phyloP scores from a whole-genome alignment of 2,888 invertebrate species.

The Stenodera caucasica region DNA sequence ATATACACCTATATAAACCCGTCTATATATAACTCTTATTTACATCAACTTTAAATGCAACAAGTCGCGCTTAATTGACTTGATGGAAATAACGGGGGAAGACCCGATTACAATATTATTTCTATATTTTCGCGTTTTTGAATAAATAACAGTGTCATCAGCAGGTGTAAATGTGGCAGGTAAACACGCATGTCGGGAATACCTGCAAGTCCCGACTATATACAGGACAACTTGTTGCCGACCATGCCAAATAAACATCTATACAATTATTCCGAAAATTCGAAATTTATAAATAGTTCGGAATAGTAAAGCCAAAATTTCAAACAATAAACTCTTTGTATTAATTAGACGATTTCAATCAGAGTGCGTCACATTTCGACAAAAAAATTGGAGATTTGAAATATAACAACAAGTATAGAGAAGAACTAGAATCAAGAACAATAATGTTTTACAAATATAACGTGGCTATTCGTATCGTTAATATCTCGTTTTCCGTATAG shows the following conservation, averaged over 20 bases:
- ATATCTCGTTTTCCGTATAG: slow-evolving; percentile 42
- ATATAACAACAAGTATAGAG: slow-evolving; percentile 1
- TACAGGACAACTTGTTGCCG: slow-evolving; percentile 51
- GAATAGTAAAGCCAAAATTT: no score
- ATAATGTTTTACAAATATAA: slow-evolving; percentile 13
- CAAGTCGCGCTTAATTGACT: slow-evolving; percentile 25
- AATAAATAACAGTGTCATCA: slow-evolving; percentile 20
- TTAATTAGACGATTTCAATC: no score
- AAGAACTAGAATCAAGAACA: background rate
- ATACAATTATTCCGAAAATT: no score
- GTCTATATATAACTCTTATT: no score
- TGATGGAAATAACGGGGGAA: no score
- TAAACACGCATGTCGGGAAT: slow-evolving; percentile 45
- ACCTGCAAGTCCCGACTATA: slow-evolving; percentile 35
- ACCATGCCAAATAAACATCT: no score
- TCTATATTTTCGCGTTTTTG: background rate
- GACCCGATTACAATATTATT: no score
- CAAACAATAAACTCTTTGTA: no score
- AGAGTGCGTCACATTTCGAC: no score
- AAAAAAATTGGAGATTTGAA: background rate
- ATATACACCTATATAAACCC: slow-evolving; percentile 6
- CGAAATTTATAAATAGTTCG: no score
- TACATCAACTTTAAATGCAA: slow-evolving; percentile 17
- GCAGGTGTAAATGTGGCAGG: slow-evolving; percentile 32
- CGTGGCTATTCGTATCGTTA: slow-evolving; percentile 38